Percentiles rank a stretch among this genome's conserved stretches.
These are phyloP conservation scores for Pseudotriccus pelzelni DNA, from an alignment of 2,797 vertebrate species.

Conservation along the genomic window DNA sequence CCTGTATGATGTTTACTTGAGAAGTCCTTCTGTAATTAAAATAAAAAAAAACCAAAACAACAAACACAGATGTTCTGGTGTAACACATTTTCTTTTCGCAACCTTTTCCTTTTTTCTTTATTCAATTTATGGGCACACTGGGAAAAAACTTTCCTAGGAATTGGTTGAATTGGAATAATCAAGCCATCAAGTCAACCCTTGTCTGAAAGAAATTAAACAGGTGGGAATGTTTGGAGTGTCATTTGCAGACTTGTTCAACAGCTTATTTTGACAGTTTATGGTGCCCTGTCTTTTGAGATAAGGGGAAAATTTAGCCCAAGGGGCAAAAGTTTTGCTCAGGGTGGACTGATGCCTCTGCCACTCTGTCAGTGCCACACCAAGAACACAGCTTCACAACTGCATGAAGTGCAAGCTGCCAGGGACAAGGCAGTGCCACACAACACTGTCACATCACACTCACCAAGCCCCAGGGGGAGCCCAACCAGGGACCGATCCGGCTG, in stretches of 20 bases:
- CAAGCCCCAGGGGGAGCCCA: accelerated
- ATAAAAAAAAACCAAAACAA: background rate
- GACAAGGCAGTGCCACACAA: background rate
- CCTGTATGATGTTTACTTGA: background rate
- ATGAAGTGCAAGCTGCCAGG: background rate
- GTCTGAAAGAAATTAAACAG: background rate
- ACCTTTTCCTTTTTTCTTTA: background rate
- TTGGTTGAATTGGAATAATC: background rate
- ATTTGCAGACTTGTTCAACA: background rate
- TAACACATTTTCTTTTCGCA: background rate
- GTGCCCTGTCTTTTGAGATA: background rate
- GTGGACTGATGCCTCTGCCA: background rate
- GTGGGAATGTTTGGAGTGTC: background rate
- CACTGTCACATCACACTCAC: accelerated
- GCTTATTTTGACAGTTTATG: background rate
- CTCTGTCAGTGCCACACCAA: background rate
- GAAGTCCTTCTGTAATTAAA: background rate
- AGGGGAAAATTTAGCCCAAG: background rate
- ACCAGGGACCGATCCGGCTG: accelerated
- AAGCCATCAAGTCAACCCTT: background rate
- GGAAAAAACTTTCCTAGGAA: background rate
- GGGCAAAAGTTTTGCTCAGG: background rate
- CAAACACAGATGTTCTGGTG: background rate
- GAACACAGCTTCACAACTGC: accelerated
- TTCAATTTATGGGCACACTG: background rate